These are phyloP conservation scores for Callinectes sapidus DNA, from an alignment of 2,888 invertebrate species.

Conservation along the genomic window DNA sequence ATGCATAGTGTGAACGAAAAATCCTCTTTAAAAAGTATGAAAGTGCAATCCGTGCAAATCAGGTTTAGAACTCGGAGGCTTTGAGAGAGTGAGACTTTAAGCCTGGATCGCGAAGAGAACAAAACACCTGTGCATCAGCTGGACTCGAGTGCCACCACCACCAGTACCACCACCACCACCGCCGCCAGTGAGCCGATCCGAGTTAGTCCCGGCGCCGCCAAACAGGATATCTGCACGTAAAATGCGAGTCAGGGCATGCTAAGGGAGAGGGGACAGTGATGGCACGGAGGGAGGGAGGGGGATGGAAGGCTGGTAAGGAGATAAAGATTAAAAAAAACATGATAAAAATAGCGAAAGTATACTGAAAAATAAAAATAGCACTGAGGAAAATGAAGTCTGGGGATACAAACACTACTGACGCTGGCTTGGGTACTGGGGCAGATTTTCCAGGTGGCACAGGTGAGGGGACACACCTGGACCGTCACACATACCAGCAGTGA, in stretches of 20 bases:
- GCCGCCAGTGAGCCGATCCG: background rate
- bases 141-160: background rate
- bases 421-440: too few relatives aligned
- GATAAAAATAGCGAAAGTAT: background rate
- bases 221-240: background rate
- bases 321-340: background rate
- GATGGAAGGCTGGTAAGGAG: too few relatives aligned
- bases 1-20: background rate
- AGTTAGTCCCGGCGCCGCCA: background rate
- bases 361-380: background rate
- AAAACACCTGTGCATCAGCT: conserved; percentile 6
- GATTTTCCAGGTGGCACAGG: too few relatives aligned
- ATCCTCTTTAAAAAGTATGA: background rate
- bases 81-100: background rate
- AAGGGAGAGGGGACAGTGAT: too few relatives aligned
- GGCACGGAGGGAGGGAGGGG: too few relatives aligned
- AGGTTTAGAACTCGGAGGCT: background rate
- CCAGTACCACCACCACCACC: background rate
- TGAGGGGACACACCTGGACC: too few relatives aligned
- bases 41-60: background rate
- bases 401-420: too few relatives aligned
- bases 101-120: background rate
- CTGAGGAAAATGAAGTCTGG: background rate
- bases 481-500: background rate
- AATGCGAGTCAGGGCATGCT: background rate